Evolutionary conservation across 2,113 vertebrate genomes (phyloP).

Genomic region (Myotis davidii): DNA sequence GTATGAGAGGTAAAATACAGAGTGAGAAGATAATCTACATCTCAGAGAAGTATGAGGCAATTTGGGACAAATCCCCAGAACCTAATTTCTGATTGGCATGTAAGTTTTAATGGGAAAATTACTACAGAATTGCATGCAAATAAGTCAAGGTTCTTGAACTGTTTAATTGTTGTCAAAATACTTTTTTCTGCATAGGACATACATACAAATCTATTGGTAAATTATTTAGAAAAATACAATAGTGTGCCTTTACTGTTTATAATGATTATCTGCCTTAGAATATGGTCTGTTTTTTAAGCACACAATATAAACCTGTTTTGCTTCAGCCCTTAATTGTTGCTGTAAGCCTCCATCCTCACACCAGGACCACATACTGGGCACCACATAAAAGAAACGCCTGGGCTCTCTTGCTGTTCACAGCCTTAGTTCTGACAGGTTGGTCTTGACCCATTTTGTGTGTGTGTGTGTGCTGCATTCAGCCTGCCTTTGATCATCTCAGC

Average conservation of each 20-base stretch:
- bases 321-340: background rate
- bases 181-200: background rate
- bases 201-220: background rate
- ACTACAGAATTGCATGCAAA: background rate
- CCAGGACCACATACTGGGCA: conserved; percentile 14
- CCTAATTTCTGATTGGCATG: background rate
- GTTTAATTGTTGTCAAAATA: background rate
- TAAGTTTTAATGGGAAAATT: background rate
- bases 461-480: background rate
- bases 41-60: background rate
- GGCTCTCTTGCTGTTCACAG: conserved; percentile 60
- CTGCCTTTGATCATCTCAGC: conserved; percentile 62
- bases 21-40: background rate
- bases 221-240: conserved; percentile 28
- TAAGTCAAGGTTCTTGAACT: background rate
- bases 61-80: background rate
- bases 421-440: conserved; percentile 55
- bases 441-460: conserved; percentile 56
- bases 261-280: background rate
- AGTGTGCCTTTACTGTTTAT: background rate
- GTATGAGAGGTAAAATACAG: background rate
- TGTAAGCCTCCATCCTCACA: conserved; percentile 33
- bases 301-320: background rate
- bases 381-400: conserved; percentile 46
- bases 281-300: background rate